Evolutionary conservation across 2,888 invertebrate species (phyloP).

Genomic region (Pseudococcus viburni): DNA sequence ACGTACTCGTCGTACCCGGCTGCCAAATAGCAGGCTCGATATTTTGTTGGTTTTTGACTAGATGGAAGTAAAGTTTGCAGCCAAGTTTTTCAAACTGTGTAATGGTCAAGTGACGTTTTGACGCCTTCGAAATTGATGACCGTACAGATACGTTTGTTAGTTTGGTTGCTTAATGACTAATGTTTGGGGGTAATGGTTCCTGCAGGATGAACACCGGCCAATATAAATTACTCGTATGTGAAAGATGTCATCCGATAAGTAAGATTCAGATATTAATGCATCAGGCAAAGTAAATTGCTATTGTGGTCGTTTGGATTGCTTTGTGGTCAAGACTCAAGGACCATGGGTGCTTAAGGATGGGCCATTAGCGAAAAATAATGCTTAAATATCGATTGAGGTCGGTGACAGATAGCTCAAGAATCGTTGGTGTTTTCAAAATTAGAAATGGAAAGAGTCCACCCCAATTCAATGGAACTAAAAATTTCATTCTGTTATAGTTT

Average conservation of each 20-base stretch:
- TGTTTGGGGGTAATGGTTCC: background rate
- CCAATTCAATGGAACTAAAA: too few species aligned
- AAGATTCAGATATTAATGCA: too few species aligned
- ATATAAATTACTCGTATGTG: background rate
- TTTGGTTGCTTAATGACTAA: background rate
- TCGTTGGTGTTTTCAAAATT: too few species aligned
- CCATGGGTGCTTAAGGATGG: too few species aligned
- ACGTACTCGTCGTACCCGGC: background rate
- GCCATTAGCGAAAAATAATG: too few species aligned
- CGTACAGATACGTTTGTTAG: background rate
- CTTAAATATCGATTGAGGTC: too few species aligned
- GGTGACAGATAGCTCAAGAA: too few species aligned
- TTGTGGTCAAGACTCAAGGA: too few species aligned
- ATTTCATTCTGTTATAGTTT: too few species aligned
- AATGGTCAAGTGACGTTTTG: constrained; percentile 21
- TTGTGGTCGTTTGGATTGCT: too few species aligned
- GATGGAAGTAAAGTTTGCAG: background rate
- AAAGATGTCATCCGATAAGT: background rate
- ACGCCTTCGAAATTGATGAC: background rate
- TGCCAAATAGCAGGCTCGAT: background rate
- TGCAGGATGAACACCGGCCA: background rate
- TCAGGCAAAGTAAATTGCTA: too few species aligned
- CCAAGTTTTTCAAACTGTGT: background rate
- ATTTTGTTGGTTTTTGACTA: background rate
- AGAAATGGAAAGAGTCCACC: too few species aligned